Evolutionary conservation across 2,113 vertebrate species (phyloP).

Genomic region (Oreochromis aureus): DNA sequence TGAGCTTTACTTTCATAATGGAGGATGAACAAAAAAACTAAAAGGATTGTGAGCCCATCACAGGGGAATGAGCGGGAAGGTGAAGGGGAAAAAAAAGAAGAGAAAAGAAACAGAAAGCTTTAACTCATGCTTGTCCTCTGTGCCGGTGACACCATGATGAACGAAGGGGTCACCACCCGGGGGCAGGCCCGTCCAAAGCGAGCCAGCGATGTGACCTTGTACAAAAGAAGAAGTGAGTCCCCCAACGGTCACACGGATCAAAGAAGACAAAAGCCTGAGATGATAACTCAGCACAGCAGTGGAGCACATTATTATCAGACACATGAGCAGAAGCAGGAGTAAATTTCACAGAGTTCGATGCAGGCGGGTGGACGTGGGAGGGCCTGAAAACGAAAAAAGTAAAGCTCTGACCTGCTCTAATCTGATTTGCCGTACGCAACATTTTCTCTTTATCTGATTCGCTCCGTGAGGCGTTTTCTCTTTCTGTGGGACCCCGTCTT

Average conservation of each 20-base stretch:
- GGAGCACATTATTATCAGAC: constrained; percentile 49
- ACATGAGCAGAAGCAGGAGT: constrained; percentile 31
- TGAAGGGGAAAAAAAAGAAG: not conserved
- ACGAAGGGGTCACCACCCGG: constrained; percentile 69
- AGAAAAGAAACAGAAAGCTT: constrained; percentile 30
- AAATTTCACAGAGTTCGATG: constrained; percentile 43
- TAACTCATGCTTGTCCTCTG: constrained; percentile 58
- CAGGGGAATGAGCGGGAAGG: constrained; percentile 26
- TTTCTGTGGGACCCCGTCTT: constrained; percentile 58
- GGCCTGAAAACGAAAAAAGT: constrained; percentile 24
- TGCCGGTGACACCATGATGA: constrained; percentile 65
- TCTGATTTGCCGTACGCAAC: constrained; percentile 56
- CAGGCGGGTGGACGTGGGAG: not conserved
- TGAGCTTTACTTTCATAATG: not conserved
- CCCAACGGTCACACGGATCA: constrained; percentile 64
- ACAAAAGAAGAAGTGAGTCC: constrained; percentile 65
- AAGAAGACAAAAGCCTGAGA: constrained; percentile 66
- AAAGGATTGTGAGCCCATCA: not conserved
- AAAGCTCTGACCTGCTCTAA: constrained; percentile 49
- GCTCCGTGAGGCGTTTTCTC: constrained; percentile 50
- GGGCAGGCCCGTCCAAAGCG: constrained; percentile 47
- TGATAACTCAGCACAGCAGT: constrained; percentile 68
- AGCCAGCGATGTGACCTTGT: constrained; percentile 52
- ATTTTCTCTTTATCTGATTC: constrained; percentile 57
- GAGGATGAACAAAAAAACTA: not conserved